A percentile compares a stretch with the other conserved stretches of the same genome.
Evolutionary conservation across 2,113 vertebrate genomes (phyloP).

Genomic region (Ardeotis arabs): DNA sequence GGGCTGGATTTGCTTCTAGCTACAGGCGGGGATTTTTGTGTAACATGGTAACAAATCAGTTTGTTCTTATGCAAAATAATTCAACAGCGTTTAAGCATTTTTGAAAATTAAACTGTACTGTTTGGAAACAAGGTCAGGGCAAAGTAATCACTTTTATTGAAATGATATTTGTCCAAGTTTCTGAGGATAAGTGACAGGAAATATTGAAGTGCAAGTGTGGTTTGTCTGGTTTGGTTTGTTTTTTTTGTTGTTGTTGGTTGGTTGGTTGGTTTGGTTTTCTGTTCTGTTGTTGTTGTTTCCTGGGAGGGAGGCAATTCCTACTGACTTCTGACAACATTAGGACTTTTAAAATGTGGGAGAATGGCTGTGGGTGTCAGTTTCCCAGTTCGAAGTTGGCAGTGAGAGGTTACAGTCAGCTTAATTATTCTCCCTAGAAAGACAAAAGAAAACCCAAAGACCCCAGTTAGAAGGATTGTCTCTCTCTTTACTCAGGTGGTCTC

Average conservation of each 20-base stretch:
- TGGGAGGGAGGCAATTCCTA: neutral
- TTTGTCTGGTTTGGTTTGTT: too few relatives aligned
- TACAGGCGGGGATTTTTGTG: neutral
- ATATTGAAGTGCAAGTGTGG: neutral
- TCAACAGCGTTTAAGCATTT: neutral
- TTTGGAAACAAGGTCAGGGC: neutral
- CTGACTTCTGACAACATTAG: too few relatives aligned
- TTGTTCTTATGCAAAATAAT: neutral
- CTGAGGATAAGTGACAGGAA: neutral
- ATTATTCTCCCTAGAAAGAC: neutral
- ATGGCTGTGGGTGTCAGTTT: too few relatives aligned
- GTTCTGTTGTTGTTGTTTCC: neutral
- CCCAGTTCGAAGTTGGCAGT: neutral
- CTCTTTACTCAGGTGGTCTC: neutral
- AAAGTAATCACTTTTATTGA: neutral
- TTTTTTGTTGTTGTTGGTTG: neutral
- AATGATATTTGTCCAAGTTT: accelerated
- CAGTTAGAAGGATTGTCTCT: too few relatives aligned
- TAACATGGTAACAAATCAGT: neutral
- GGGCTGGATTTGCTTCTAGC: neutral
- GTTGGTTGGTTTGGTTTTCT: too few relatives aligned
- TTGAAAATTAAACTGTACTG: neutral
- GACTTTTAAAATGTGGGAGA: too few relatives aligned
- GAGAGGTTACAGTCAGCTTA: neutral
- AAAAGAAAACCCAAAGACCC: neutral